Evolutionary conservation across 2,888 invertebrate genomes (phyloP).

Genomic region (Operophtera brumata): DNA sequence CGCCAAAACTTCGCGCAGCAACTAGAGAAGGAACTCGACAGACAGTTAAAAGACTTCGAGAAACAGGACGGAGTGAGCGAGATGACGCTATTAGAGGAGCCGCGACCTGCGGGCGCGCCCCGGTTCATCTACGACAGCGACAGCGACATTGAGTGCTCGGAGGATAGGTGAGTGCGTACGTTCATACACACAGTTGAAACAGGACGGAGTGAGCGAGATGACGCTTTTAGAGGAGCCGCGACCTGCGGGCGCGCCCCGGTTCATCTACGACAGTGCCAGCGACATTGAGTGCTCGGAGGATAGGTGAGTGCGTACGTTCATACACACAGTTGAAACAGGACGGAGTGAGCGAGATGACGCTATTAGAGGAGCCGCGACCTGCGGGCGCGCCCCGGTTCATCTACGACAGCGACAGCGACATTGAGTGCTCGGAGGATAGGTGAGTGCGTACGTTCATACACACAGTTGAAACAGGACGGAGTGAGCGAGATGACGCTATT

Average conservation of each 20-base stretch:
- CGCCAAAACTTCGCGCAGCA: background rate
- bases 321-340: too few relatives aligned
- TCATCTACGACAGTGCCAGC: conserved; percentile 4
- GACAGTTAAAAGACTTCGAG: conserved; percentile 2
- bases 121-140: conserved; percentile 6
- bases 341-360: background rate
- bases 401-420: conserved; percentile 3
- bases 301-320: conserved; percentile 2
- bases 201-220: background rate
- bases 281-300: background rate
- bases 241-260: background rate
- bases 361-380: background rate
- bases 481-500: background rate
- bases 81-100: background rate
- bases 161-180: conserved; percentile 4
- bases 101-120: background rate
- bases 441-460: background rate
- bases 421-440: conserved; percentile 3
- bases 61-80: background rate
- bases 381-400: background rate
- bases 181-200: background rate
- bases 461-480: background rate
- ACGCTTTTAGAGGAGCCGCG: background rate
- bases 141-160: background rate
- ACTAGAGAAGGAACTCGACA: conserved; percentile 8